Conservation (phyloP, 53 echinoderm and acorn worm genomes). For the Antedon mediterranea region DNA sequence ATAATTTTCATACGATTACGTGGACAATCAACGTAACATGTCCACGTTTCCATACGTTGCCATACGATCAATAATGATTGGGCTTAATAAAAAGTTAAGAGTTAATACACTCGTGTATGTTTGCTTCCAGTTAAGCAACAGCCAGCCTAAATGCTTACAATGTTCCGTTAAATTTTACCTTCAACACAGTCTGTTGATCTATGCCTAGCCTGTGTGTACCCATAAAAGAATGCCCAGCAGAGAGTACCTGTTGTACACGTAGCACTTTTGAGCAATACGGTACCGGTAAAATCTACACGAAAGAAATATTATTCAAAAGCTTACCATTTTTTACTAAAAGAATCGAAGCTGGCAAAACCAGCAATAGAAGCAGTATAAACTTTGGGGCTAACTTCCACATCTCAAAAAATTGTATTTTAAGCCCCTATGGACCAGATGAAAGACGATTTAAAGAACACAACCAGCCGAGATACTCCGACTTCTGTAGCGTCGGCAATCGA, state of each 20-base stretch:
- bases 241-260: background rate
- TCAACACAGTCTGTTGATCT: no score
- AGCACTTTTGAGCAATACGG: slow-evolving; percentile 3
- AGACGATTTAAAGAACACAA: background rate
- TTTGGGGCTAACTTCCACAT: slow-evolving; percentile 67
- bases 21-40: no score
- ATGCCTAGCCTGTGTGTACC: background rate
- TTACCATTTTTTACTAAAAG: slow-evolving; percentile 69
- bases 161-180: no score
- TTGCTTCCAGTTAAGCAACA: no score
- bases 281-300: background rate
- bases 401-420: background rate
- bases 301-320: slow-evolving; percentile 1
- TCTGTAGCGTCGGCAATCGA: background rate
- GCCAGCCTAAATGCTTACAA: no score
- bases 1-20: no score
- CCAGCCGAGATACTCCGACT: background rate
- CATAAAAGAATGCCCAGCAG: slow-evolving; percentile 2
- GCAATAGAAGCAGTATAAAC: slow-evolving; percentile 64
- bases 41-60: no score
- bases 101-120: no score
- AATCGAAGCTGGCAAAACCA: slow-evolving; percentile 82
- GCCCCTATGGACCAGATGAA: slow-evolving; percentile 4
- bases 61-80: no score
- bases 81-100: no score